Conservation (phyloP, 1,140 invertebrate genomes). For the Cydia fagiglandana region DNA sequence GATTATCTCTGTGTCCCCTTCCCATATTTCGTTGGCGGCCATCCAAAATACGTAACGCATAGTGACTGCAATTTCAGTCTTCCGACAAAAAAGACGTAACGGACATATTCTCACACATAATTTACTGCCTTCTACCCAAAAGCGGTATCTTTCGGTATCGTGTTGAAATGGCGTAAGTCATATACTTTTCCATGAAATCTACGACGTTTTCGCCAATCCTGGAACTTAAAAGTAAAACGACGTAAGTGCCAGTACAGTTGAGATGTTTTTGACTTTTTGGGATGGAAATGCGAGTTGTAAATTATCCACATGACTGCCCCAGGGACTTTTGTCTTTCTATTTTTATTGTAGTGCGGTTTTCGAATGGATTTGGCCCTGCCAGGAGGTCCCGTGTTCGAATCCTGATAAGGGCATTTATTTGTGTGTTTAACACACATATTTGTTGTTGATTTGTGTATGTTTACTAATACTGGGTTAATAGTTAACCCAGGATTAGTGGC, state of each 20-base stretch:
- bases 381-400: background rate
- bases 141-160: background rate
- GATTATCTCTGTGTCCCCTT: conserved; percentile 14
- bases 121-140: background rate
- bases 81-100: background rate
- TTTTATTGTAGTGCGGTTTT: background rate
- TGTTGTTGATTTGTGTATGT: too few relatives aligned
- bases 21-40: conserved; percentile 15
- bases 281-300: background rate
- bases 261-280: background rate
- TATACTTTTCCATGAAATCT: background rate
- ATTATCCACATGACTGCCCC: conserved; percentile 6
- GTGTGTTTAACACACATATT: too few relatives aligned
- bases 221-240: background rate
- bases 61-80: conserved; percentile 14
- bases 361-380: background rate
- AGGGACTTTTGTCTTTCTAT: background rate
- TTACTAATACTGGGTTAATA: too few relatives aligned
- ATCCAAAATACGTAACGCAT: conserved; percentile 18
- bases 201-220: background rate
- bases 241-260: background rate
- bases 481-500: too few relatives aligned
- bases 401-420: too few relatives aligned
- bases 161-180: background rate
- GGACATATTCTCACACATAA: background rate